phyloP scores from a whole-genome alignment of 2,797 vertebrate species.

The Macrochelys suwanniensis region DNA sequence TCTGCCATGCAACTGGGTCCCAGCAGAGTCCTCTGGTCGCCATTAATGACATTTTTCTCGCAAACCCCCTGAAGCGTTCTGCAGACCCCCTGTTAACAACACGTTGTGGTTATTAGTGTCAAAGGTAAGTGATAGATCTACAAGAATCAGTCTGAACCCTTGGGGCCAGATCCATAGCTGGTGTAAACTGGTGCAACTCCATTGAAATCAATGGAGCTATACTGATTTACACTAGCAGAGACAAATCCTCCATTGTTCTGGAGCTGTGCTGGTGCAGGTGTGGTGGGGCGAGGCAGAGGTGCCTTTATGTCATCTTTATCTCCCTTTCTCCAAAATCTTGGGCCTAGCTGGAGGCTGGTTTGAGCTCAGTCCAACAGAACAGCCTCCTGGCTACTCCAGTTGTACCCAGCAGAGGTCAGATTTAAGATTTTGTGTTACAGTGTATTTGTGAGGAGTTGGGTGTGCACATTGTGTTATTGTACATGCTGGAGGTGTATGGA shows the following conservation, averaged over 20 bases:
- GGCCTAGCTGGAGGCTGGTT: not conserved
- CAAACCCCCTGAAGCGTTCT: too few relatives aligned
- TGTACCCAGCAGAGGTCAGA: not conserved
- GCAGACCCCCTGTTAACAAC: too few relatives aligned
- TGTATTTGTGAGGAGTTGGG: accelerated
- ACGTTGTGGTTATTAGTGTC: not conserved
- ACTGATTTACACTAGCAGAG: not conserved
- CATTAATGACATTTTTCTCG: too few relatives aligned
- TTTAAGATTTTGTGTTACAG: not conserved
- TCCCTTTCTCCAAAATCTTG: not conserved
- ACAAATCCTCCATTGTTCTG: not conserved
- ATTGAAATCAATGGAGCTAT: not conserved
- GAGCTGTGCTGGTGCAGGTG: not conserved
- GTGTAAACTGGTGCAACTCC: not conserved
- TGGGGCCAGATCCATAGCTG: not conserved
- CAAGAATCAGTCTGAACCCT: not conserved
- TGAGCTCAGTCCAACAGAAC: not conserved
- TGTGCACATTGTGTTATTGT: not conserved
- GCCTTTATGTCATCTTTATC: not conserved
- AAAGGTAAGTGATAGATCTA: not conserved
- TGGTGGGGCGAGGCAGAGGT: not conserved
- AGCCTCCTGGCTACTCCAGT: not conserved
- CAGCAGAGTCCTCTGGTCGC: too few relatives aligned
- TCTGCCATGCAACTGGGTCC: too few relatives aligned
- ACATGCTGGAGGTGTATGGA: not conserved